Percentiles rank a stretch among this genome's conserved stretches.
phyloP scores from a whole-genome alignment of 2,113 vertebrate species.

The Potamarius usumacintae region DNA sequence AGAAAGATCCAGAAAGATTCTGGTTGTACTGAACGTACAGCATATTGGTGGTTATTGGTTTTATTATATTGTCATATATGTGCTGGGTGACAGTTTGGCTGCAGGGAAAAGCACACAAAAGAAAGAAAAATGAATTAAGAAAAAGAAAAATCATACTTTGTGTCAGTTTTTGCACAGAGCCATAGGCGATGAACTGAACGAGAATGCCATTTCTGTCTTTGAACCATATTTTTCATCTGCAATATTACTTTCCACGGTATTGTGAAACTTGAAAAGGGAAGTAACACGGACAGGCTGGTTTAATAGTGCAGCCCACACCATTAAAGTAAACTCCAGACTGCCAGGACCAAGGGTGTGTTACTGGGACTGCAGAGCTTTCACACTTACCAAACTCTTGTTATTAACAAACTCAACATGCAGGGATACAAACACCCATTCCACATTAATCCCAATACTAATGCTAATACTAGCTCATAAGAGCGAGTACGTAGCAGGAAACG shows the following conservation, averaged over 20 bases:
- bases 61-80: background rate
- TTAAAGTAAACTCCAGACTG: background rate
- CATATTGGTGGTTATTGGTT: constrained; percentile 20
- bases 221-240: background rate
- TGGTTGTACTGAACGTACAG: background rate
- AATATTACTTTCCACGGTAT: background rate
- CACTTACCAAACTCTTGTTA: background rate
- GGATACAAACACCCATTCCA: background rate
- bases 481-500: background rate
- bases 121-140: constrained; percentile 1
- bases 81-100: background rate
- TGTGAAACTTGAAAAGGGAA: background rate
- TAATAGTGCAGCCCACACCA: background rate
- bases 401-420: background rate
- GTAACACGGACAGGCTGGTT: background rate
- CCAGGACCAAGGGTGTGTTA: background rate
- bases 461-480: background rate
- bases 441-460: background rate
- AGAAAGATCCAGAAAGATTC: background rate
- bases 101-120: background rate
- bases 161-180: constrained; percentile 1
- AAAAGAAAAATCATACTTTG: background rate
- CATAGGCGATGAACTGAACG: background rate
- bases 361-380: background rate
- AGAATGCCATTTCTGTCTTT: background rate